These are phyloP conservation scores for Neomorphus geoffroyi DNA, from an alignment of 2,797 vertebrate species.

Conservation along the genomic window DNA sequence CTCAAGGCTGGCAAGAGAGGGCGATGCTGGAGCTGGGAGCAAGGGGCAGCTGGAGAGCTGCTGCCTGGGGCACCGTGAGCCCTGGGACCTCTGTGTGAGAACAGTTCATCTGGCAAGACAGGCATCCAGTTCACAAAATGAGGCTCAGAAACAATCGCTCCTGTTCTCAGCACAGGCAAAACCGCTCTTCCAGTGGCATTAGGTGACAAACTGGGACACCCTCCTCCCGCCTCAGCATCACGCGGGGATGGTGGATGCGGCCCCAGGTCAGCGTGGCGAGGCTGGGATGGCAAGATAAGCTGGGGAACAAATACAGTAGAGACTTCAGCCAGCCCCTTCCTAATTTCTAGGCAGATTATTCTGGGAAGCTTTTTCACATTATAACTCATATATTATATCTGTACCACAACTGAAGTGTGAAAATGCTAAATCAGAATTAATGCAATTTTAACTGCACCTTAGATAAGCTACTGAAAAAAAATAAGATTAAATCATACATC, in stretches of 20 bases:
- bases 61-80: background rate
- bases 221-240: background rate
- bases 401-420: slow-evolving; percentile 56
- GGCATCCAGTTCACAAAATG: slow-evolving; percentile 77
- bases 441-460: slow-evolving; percentile 67
- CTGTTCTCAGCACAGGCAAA: slow-evolving; percentile 60
- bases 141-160: slow-evolving; percentile 71
- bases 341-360: slow-evolving; percentile 27
- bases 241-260: background rate
- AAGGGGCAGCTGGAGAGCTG: background rate
- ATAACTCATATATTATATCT: slow-evolving; percentile 50
- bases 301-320: slow-evolving; percentile 28
- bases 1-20: background rate
- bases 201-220: background rate
- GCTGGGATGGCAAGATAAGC: slow-evolving; percentile 30
- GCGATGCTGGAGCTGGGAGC: background rate
- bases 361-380: slow-evolving; percentile 67
- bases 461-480: slow-evolving; percentile 65
- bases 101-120: slow-evolving; percentile 79
- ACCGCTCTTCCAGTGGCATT: background rate
- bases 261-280: background rate
- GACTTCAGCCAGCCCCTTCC: slow-evolving; percentile 37
- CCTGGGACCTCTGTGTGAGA: slow-evolving; percentile 53
- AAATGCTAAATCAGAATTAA: slow-evolving; percentile 60
- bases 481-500: slow-evolving; percentile 39